Percentiles rank a stretch among this genome's conserved stretches.
phyloP scores from a whole-genome alignment of 2,888 invertebrate genomes.

The Zonitis immaculata region DNA sequence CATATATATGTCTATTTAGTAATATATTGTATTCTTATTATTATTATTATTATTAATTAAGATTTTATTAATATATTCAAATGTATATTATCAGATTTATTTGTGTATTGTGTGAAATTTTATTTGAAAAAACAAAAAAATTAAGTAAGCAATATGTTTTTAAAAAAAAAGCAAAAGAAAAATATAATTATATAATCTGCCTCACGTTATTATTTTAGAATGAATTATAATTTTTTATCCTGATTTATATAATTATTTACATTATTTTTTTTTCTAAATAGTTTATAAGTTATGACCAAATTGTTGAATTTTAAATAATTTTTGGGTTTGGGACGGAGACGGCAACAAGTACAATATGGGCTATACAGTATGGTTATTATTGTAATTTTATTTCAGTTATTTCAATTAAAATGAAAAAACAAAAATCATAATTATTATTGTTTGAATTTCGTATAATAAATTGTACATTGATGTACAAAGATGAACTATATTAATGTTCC shows the following conservation, averaged over 20 bases:
- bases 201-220: conserved; percentile 12
- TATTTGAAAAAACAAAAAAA: conserved; percentile 6
- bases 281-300: not conserved
- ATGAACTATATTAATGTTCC: conserved; percentile 25
- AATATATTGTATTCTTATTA: conserved; percentile 18
- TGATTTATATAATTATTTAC: not conserved
- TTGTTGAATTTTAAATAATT: not conserved
- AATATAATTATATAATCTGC: conserved; percentile 7
- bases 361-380: conserved; percentile 25
- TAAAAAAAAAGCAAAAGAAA: too few relatives aligned
- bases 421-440: conserved; percentile 29
- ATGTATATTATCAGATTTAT: conserved; percentile 9
- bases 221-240: conserved; percentile 6
- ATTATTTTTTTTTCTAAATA: not conserved
- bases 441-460: conserved; percentile 31
- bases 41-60: conserved; percentile 20
- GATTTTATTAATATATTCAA: conserved; percentile 20
- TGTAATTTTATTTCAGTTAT: conserved; percentile 29
- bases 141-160: conserved; percentile 17
- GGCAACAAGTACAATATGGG: conserved; percentile 25
- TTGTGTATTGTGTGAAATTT: conserved; percentile 22
- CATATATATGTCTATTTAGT: conserved; percentile 21
- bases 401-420: too few relatives aligned
- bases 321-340: not conserved
- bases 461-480: conserved; percentile 36